Conservation (phyloP, 1,140 invertebrate species). For the Drosophila lacteicornis region DNA sequence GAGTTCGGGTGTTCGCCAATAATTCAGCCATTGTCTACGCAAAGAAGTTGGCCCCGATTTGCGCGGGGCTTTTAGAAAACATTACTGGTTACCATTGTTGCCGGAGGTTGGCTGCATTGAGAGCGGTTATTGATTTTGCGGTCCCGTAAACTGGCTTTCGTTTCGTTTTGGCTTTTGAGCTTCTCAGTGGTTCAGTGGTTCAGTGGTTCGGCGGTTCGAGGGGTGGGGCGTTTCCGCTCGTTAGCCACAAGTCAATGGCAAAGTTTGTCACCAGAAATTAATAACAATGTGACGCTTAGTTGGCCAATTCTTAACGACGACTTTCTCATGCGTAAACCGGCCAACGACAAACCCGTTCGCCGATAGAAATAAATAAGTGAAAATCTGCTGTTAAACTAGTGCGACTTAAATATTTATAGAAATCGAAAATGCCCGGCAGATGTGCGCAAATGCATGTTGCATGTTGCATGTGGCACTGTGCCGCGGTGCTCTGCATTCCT, state of each 20-base stretch:
- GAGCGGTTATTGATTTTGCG: constrained; percentile 78
- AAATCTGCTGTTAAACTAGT: constrained; percentile 39
- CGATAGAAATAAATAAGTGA: constrained; percentile 63
- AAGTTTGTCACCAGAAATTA: constrained; percentile 80
- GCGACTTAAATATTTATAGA: constrained; percentile 46
- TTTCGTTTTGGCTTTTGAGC: constrained; percentile 71
- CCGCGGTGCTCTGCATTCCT: constrained; percentile 3
- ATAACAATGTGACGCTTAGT: constrained; percentile 78
- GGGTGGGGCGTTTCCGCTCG: constrained; percentile 64
- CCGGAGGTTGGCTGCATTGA: constrained; percentile 39
- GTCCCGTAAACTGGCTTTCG: constrained; percentile 73
- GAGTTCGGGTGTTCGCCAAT: constrained; percentile 8
- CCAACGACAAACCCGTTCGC: constrained; percentile 58
- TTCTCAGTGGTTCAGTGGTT: constrained; percentile 54
- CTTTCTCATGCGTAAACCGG: constrained; percentile 69
- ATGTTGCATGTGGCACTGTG: constrained; percentile 5
- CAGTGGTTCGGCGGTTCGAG: constrained; percentile 11
- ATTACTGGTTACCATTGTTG: constrained; percentile 53
- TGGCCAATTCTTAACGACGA: constrained; percentile 71
- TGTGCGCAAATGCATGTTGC: constrained; percentile 14
- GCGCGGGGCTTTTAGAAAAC: constrained; percentile 39
- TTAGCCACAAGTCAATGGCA: constrained; percentile 78
- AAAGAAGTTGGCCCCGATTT: constrained; percentile 56
- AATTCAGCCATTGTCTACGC: constrained; percentile 37
- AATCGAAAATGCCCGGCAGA: constrained; percentile 26